These are phyloP conservation scores for Muscina levida DNA, from an alignment of 2,888 invertebrate genomes.

Conservation along the genomic window DNA sequence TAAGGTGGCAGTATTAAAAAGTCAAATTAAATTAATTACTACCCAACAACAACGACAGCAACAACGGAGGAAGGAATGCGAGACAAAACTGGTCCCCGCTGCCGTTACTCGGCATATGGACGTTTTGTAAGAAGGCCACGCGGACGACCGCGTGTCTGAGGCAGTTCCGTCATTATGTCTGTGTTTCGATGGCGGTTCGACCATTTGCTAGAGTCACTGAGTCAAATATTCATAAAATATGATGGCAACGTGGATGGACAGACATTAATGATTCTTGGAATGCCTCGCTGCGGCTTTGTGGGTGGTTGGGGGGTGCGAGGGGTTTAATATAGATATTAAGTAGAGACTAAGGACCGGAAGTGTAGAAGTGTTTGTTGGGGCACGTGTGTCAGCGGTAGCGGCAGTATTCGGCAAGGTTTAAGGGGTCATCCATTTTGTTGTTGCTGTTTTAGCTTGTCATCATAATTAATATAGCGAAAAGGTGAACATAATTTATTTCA, in stretches of 20 bases:
- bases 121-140: too few relatives aligned
- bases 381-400: neutral
- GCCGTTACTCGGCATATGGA: too few relatives aligned
- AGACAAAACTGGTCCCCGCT: neutral
- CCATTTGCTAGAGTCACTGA: conserved; percentile 5
- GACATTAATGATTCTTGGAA: conserved; percentile 16
- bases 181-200: neutral
- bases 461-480: conserved; percentile 49
- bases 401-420: neutral
- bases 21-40: conserved; percentile 61
- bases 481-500: conserved; percentile 47
- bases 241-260: conserved; percentile 12
- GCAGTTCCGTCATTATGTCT: neutral
- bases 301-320: neutral
- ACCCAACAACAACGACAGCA: too few relatives aligned
- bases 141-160: too few relatives aligned
- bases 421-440: conserved; percentile 36
- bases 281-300: neutral
- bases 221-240: conserved; percentile 54
- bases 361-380: neutral
- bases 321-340: too few relatives aligned
- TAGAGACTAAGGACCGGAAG: neutral
- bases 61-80: neutral
- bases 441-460: conserved; percentile 37
- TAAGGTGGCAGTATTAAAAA: conserved; percentile 36